phyloP scores from a whole-genome alignment of 2,888 invertebrate genomes.

The Lasioglossum morio region DNA sequence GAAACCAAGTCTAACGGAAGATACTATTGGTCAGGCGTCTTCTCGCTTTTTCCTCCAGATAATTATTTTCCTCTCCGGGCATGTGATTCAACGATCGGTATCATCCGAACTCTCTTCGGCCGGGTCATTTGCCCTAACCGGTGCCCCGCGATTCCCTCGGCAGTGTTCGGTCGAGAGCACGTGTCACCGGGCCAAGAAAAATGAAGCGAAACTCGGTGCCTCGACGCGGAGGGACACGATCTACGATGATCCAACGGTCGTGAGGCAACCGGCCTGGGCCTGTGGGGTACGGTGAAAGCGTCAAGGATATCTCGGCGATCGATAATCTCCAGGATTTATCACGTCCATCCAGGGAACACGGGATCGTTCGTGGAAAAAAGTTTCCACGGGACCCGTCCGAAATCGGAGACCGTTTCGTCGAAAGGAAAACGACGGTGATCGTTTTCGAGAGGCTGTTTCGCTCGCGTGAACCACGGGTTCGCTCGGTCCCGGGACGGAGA shows the following conservation, averaged over 20 bases:
- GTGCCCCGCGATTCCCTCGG: not conserved
- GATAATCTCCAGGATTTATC: conserved; percentile 57
- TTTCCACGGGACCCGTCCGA: not conserved
- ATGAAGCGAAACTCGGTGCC: conserved; percentile 12
- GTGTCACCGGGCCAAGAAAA: conserved; percentile 2
- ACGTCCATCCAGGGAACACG: conserved; percentile 26
- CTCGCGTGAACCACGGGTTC: not conserved
- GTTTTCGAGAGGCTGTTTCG: not conserved
- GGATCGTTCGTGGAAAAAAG: conserved; percentile 19
- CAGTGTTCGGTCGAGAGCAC: not conserved
- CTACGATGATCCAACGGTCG: conserved; percentile 25
- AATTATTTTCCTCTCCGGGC: not conserved
- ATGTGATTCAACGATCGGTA: not conserved
- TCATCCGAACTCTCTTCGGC: not conserved
- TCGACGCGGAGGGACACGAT: conserved; percentile 1
- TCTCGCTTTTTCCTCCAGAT: not conserved
- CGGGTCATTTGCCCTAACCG: conserved; percentile 2
- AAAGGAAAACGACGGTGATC: not conserved
- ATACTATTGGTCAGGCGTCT: not conserved
- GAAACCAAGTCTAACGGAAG: not conserved
- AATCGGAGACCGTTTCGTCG: not conserved
- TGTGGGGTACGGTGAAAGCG: conserved; percentile 39
- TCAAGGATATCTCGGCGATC: conserved; percentile 33
- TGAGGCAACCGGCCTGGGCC: not conserved
- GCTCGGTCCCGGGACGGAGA: conserved; percentile 10